Evolutionary conservation across 2,797 vertebrate genomes (phyloP).

Genomic region (Glossophaga mutica): DNA sequence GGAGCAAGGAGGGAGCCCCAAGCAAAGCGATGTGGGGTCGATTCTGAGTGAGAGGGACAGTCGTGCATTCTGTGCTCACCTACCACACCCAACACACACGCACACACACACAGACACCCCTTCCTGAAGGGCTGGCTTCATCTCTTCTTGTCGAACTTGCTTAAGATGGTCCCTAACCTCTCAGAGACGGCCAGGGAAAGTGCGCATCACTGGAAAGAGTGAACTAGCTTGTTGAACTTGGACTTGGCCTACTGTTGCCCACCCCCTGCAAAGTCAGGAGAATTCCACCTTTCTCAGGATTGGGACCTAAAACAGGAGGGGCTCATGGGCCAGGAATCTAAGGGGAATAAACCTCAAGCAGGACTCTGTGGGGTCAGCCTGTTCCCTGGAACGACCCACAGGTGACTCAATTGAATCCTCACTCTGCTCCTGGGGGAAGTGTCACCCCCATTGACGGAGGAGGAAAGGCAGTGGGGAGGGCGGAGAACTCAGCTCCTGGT

Average conservation of each 20-base stretch:
- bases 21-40: rapidly evolving
- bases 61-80: neutral
- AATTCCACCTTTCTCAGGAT: neutral
- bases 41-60: neutral
- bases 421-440: neutral
- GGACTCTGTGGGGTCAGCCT: neutral
- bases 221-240: neutral
- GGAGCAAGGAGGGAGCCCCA: neutral
- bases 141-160: neutral
- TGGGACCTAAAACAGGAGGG: neutral
- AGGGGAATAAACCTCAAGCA: neutral
- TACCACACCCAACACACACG: neutral
- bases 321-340: neutral
- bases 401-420: neutral
- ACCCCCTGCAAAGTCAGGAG: neutral
- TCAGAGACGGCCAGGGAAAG: neutral
- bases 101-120: neutral
- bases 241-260: no score
- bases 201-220: neutral
- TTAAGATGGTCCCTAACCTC: neutral
- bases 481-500: rapidly evolving
- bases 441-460: neutral
- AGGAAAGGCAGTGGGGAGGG: neutral
- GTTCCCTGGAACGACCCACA: neutral
- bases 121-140: neutral